Conservation (phyloP, 2,113 vertebrate genomes). For the Opisthocomus hoazin region DNA sequence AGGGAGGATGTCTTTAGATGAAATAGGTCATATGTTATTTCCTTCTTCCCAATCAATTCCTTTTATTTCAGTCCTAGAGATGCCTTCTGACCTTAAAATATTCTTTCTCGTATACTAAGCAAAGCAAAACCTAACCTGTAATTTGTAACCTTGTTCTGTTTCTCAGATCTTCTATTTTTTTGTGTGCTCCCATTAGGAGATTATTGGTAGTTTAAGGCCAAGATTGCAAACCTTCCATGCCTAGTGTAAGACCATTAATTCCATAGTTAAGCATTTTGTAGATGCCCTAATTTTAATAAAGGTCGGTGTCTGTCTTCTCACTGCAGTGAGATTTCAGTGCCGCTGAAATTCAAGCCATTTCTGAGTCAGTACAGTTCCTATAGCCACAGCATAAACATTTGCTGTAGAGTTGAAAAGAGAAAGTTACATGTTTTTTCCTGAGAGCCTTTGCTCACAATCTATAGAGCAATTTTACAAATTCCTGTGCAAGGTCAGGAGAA, state of each 20-base stretch:
- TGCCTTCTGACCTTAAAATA: constrained; percentile 52
- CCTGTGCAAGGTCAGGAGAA: neutral
- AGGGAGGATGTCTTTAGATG: constrained; percentile 5
- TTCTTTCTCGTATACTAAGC: neutral
- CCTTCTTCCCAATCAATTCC: constrained; percentile 33
- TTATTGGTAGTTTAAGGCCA: constrained; percentile 22
- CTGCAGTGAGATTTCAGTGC: neutral
- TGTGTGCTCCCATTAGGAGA: neutral
- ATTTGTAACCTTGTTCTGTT: constrained; percentile 5
- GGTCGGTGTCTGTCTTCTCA: constrained; percentile 3
- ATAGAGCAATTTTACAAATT: neutral
- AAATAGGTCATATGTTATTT: constrained; percentile 25
- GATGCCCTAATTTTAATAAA: constrained; percentile 20
- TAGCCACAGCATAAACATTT: neutral
- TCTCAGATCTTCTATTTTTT: neutral
- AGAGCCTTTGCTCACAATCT: neutral
- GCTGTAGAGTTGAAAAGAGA: neutral
- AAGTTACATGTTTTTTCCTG: neutral
- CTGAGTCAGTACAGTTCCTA: neutral
- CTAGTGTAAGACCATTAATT: constrained; percentile 12
- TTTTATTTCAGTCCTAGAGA: constrained; percentile 28
- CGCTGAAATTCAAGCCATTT: neutral
- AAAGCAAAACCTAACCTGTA: constrained; percentile 36
- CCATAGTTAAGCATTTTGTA: constrained; percentile 3
- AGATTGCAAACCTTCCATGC: neutral